These are phyloP conservation scores for Eupeodes luniger DNA, from an alignment of 2,888 invertebrate species.

Conservation along the genomic window DNA sequence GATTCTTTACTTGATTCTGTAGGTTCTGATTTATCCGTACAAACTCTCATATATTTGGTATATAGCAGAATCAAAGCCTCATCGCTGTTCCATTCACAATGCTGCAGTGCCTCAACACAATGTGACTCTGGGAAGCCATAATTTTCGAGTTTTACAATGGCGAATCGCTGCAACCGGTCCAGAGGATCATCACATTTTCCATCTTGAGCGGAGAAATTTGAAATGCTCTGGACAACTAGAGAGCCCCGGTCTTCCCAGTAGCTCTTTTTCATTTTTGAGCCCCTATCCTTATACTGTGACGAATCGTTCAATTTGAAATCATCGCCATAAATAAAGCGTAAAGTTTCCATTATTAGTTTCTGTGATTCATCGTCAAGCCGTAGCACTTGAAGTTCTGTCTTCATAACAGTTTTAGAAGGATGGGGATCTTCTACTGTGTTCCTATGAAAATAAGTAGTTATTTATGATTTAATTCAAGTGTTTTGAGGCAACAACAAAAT, in stretches of 20 bases:
- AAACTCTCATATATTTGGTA: constrained; percentile 87
- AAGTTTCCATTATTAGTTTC: constrained; percentile 89
- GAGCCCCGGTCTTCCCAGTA: constrained; percentile 92
- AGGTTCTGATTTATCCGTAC: constrained; percentile 21
- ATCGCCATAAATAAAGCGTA: constrained; percentile 90
- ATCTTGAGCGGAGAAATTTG: constrained; percentile 87
- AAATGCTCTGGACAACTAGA: constrained; percentile 87
- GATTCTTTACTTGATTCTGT: constrained; percentile 84
- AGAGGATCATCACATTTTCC: constrained; percentile 85
- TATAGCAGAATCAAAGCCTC: constrained; percentile 88
- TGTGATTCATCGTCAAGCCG: constrained; percentile 89
- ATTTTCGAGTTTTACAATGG: constrained; percentile 89
- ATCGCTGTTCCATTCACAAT: constrained; percentile 36
- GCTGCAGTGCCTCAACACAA: constrained; percentile 88
- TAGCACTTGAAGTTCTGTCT: constrained; percentile 91
- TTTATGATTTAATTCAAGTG: neutral
- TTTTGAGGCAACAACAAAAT: neutral
- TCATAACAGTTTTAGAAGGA: constrained; percentile 86
- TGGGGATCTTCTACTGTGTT: constrained; percentile 83
- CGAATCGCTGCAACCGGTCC: constrained; percentile 89
- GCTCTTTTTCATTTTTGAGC: constrained; percentile 88
- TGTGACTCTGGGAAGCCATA: constrained; percentile 91
- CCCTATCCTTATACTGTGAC: constrained; percentile 88
- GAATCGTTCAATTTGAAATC: constrained; percentile 87
- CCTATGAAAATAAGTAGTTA: constrained; percentile 71